Evolutionary conservation across 1,140 invertebrate genomes (phyloP).

Genomic region (Bradynema listronoti): DNA sequence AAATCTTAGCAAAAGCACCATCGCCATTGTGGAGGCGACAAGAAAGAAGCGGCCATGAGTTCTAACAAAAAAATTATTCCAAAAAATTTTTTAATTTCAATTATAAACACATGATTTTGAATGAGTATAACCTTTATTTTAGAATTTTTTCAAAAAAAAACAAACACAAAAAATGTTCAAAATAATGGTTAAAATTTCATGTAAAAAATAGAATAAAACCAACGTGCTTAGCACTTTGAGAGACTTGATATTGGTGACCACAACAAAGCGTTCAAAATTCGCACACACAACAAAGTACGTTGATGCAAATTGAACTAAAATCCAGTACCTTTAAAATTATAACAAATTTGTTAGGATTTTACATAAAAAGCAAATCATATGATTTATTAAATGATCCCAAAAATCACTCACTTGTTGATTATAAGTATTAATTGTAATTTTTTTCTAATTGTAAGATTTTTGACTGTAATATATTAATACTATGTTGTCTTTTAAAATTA

Average conservation of each 20-base stretch:
- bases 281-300: constrained; percentile 47
- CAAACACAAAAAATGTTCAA: too few species aligned
- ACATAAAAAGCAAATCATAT: not conserved
- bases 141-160: too few species aligned
- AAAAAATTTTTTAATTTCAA: too few species aligned
- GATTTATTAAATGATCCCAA: too few species aligned
- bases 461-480: too few species aligned
- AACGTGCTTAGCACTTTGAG: constrained; percentile 35
- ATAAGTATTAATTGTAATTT: too few species aligned
- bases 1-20: constrained; percentile 32
- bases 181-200: constrained; percentile 11
- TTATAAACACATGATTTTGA: too few species aligned
- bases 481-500: too few species aligned
- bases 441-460: too few species aligned
- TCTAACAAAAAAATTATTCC: too few species aligned
- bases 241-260: constrained; percentile 34
- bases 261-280: constrained; percentile 43
- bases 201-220: not conserved
- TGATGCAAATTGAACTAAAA: constrained; percentile 47
- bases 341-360: constrained; percentile 7
- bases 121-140: too few species aligned
- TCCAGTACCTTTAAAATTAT: not conserved
- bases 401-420: too few species aligned
- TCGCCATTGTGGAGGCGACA: constrained; percentile 20
- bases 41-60: constrained; percentile 27